phyloP scores from a whole-genome alignment of 2,888 invertebrate species.

The Caenorhabditis parvicauda region DNA sequence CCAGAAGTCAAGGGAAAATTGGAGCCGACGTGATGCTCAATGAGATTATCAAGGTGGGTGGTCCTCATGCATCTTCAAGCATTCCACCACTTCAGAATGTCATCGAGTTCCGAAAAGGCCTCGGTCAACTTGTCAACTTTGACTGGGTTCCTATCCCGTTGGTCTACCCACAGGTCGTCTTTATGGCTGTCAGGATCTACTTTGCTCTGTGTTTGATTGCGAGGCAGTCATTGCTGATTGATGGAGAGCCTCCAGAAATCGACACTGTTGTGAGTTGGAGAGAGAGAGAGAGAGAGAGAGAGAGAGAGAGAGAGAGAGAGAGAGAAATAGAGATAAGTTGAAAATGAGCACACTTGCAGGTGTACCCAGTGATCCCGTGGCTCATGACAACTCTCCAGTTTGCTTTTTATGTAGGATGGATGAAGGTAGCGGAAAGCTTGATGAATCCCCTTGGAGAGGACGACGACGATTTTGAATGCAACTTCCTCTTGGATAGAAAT shows the following conservation, averaged over 20 bases:
- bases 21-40: constrained; percentile 44
- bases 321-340: neutral
- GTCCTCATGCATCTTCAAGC: neutral
- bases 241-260: constrained; percentile 37
- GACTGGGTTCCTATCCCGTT: constrained; percentile 56
- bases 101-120: constrained; percentile 35
- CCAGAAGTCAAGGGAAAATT: constrained; percentile 37
- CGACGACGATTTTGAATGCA: constrained; percentile 55
- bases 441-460: constrained; percentile 58
- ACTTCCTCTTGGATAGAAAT: constrained; percentile 42
- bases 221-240: constrained; percentile 50
- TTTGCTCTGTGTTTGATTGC: constrained; percentile 55
- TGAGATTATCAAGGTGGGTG: constrained; percentile 37
- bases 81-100: constrained; percentile 12
- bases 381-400: constrained; percentile 54
- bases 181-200: constrained; percentile 56
- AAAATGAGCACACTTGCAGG: constrained; percentile 14
- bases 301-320: no score
- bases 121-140: constrained; percentile 43
- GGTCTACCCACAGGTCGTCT: constrained; percentile 58
- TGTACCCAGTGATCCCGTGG: constrained; percentile 48
- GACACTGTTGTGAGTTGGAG: constrained; percentile 9
- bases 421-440: constrained; percentile 55
- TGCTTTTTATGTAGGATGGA: constrained; percentile 56
- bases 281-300: no score